Percentiles rank a stretch among this genome's conserved stretches.
phyloP scores from a whole-genome alignment of 2,797 vertebrate genomes.

The Petrocephalus schoutedeni region DNA sequence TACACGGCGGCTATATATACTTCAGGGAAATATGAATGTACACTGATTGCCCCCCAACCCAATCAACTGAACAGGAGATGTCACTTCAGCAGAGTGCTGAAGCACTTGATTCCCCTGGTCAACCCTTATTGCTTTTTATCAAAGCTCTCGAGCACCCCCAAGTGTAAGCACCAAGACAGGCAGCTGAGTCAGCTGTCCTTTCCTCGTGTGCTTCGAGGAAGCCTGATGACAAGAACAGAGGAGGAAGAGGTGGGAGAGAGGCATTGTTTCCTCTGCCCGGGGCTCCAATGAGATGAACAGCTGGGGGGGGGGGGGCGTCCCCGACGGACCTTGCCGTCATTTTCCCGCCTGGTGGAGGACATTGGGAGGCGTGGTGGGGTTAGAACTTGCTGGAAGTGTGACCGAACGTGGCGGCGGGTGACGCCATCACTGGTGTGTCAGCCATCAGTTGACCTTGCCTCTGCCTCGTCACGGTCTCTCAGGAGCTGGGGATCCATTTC shows the following conservation, averaged over 20 bases:
- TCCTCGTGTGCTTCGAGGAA: neutral
- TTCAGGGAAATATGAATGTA: neutral
- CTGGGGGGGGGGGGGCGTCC: slow-evolving; percentile 24
- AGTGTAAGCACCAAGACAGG: neutral
- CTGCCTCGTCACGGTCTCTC: slow-evolving; percentile 5
- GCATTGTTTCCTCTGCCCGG: neutral
- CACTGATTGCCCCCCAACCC: neutral
- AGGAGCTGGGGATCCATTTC: neutral
- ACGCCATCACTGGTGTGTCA: neutral
- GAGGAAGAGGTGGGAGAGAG: slow-evolving; percentile 30
- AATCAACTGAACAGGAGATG: neutral
- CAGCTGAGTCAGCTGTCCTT: slow-evolving; percentile 14
- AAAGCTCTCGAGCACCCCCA: neutral
- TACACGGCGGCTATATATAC: neutral
- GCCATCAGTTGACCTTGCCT: neutral
- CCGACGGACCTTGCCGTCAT: neutral
- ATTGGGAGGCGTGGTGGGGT: neutral
- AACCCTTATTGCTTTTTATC: neutral
- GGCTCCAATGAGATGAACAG: slow-evolving; percentile 32
- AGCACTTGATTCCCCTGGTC: neutral
- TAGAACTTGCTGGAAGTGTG: neutral
- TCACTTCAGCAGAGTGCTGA: neutral
- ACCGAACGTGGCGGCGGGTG: neutral
- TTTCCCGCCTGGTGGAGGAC: neutral
- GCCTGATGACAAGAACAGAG: slow-evolving; percentile 31